Conservation (phyloP, 2,797 vertebrate species). For the Muscicapa comitata region DNA sequence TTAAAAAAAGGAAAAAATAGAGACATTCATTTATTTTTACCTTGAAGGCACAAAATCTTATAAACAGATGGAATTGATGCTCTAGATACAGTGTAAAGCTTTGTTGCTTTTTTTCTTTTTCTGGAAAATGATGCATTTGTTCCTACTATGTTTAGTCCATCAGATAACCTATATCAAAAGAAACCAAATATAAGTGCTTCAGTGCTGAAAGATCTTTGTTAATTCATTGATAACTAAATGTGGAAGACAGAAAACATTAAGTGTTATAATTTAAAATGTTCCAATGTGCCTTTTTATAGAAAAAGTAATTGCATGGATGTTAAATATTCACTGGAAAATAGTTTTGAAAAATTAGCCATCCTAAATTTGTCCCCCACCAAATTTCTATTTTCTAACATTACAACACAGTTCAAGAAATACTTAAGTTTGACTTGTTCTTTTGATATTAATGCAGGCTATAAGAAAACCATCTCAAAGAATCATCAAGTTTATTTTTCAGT, state of each 20-base stretch:
- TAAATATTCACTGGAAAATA: slow-evolving; percentile 43
- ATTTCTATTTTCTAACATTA: slow-evolving; percentile 40
- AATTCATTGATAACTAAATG: slow-evolving; percentile 23
- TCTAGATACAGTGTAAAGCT: background rate
- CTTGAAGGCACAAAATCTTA: background rate
- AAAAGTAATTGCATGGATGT: slow-evolving; percentile 18
- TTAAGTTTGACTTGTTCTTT: slow-evolving; percentile 21
- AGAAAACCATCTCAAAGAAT: slow-evolving; percentile 42
- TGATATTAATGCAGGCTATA: slow-evolving; percentile 45
- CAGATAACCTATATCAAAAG: background rate
- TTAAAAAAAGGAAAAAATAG: background rate
- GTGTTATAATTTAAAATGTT: slow-evolving; percentile 30
- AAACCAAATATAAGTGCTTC: background rate
- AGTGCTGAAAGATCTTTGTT: background rate
- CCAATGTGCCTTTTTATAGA: slow-evolving; percentile 37
- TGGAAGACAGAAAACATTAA: slow-evolving; percentile 25
- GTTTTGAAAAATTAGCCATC: slow-evolving; percentile 15
- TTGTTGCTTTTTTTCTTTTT: background rate
- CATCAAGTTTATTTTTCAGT: slow-evolving; percentile 62
- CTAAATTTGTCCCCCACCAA: slow-evolving; percentile 31
- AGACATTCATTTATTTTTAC: background rate
- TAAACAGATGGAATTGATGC: background rate
- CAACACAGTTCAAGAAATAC: slow-evolving; percentile 18
- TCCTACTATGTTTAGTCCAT: background rate
- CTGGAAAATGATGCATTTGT: background rate